phyloP scores from a whole-genome alignment of 2,888 invertebrate species.

The Cyclophora albipunctata region DNA sequence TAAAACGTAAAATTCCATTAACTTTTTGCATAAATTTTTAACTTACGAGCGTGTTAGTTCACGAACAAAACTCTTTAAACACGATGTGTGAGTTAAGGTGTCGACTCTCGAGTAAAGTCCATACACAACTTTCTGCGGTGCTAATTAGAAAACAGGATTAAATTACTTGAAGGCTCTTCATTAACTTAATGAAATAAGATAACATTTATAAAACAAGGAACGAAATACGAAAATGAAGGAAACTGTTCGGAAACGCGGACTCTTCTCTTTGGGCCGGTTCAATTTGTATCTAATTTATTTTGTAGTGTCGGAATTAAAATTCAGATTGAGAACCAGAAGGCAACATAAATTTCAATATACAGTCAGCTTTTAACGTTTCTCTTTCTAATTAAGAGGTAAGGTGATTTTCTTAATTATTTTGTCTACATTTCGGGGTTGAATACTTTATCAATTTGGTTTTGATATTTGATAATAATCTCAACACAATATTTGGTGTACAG shows the following conservation, averaged over 20 bases:
- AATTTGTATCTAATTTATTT: slow-evolving; percentile 40
- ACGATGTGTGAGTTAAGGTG: slow-evolving; percentile 4
- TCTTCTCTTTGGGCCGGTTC: slow-evolving; percentile 24
- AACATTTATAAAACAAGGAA: slow-evolving; percentile 42
- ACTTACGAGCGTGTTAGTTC: no score
- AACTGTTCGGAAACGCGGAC: slow-evolving; percentile 25
- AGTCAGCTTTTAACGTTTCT: slow-evolving; percentile 22
- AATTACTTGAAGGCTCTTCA: slow-evolving; percentile 48
- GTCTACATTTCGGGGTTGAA: neutral
- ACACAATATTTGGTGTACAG: no score
- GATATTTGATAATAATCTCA: no score
- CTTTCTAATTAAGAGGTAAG: slow-evolving; percentile 8
- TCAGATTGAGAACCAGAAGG: slow-evolving; percentile 24
- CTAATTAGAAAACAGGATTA: slow-evolving; percentile 52
- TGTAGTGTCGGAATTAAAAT: slow-evolving; percentile 29
- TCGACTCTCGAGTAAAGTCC: slow-evolving; percentile 13
- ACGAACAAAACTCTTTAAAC: neutral
- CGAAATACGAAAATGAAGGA: slow-evolving; percentile 40
- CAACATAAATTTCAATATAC: slow-evolving; percentile 23
- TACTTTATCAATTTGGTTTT: neutral
- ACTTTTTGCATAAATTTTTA: no score
- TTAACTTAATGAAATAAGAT: slow-evolving; percentile 63
- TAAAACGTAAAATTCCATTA: no score
- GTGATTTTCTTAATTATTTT: slow-evolving; percentile 1
- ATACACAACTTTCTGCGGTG: slow-evolving; percentile 30